Conservation (phyloP, 2,113 vertebrate genomes). For the Macrotis lagotis region DNA sequence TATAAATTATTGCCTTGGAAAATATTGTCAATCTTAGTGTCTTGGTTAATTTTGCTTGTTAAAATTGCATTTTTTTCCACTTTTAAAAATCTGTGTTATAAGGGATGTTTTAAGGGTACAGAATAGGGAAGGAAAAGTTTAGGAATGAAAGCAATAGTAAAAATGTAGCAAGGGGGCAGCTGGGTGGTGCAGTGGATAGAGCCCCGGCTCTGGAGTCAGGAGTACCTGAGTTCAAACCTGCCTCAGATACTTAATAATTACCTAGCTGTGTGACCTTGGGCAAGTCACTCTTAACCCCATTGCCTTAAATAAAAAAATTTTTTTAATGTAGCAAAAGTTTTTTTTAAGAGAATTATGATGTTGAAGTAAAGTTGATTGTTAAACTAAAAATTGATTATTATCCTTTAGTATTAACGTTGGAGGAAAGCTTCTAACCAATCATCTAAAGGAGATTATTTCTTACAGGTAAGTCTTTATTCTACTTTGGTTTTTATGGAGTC, state of each 20-base stretch:
- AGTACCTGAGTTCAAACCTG: too few species aligned
- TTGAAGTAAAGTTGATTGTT: slow-evolving; percentile 56
- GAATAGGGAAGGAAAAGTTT: neutral
- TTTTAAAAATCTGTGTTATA: neutral
- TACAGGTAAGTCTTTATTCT: slow-evolving; percentile 88
- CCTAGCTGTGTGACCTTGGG: too few species aligned
- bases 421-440: slow-evolving; percentile 97
- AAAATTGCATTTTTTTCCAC: neutral
- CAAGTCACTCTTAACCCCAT: too few species aligned
- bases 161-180: too few species aligned
- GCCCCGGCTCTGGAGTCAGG: too few species aligned
- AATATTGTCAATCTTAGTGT: neutral
- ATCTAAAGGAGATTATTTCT: slow-evolving; percentile 98
- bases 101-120: neutral
- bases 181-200: too few species aligned
- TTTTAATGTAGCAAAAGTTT: too few species aligned
- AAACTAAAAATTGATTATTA: slow-evolving; percentile 56
- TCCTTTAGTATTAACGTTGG: slow-evolving; percentile 94
- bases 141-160: neutral
- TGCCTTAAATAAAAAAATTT: too few species aligned
- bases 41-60: neutral
- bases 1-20: neutral
- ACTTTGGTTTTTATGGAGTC: slow-evolving; percentile 17
- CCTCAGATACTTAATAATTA: too few species aligned
- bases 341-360: slow-evolving; percentile 1